Conservation (phyloP, 2,888 invertebrate genomes). For the Drosophila kuntzei region DNA sequence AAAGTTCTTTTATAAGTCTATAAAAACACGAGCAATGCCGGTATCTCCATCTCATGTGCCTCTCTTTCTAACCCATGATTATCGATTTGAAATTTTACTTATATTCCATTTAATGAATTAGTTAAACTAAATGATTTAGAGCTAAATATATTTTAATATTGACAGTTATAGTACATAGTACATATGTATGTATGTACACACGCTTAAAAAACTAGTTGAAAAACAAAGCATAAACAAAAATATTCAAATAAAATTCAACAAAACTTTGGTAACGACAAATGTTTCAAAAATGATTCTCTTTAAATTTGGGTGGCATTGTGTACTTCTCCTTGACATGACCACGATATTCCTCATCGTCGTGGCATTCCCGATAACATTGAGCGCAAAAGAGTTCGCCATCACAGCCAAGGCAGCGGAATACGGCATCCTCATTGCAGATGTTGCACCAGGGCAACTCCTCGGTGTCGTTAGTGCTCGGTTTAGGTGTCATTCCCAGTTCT, state of each 20-base stretch:
- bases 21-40: not conserved
- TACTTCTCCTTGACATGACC: constrained; percentile 79
- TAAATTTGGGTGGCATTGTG: constrained; percentile 81
- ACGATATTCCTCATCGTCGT: constrained; percentile 88
- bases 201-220: constrained; percentile 13
- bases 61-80: constrained; percentile 12
- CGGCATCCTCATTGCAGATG: constrained; percentile 93
- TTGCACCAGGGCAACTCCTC: constrained; percentile 93
- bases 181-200: constrained; percentile 4
- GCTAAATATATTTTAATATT: constrained; percentile 24
- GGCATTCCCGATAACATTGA: constrained; percentile 90
- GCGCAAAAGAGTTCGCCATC: constrained; percentile 92
- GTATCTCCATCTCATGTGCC: not conserved
- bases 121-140: constrained; percentile 12
- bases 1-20: not conserved
- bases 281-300: constrained; percentile 78
- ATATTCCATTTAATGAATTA: not conserved
- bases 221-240: constrained; percentile 11
- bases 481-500: constrained; percentile 73
- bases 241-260: constrained; percentile 16
- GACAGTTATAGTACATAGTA: constrained; percentile 26
- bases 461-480: constrained; percentile 60
- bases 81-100: not conserved
- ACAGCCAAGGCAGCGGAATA: constrained; percentile 91
- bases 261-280: not conserved